These are phyloP conservation scores for Phylloscopus trochilus DNA, from an alignment of 2,113 vertebrate species.

Conservation along the genomic window DNA sequence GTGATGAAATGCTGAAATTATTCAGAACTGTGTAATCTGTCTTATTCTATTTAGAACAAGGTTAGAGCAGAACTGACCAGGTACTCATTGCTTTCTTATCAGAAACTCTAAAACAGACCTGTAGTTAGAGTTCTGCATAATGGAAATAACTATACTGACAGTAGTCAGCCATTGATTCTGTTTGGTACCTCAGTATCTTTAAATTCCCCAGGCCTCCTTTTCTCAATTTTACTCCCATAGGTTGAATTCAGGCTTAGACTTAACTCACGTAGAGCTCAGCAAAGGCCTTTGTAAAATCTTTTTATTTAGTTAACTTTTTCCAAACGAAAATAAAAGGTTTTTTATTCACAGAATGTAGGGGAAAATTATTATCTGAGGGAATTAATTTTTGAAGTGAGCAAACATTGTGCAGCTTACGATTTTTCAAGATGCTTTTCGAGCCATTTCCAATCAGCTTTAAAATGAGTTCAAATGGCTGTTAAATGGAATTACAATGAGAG, in stretches of 20 bases:
- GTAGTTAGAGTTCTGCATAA: background rate
- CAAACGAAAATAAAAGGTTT: conserved; percentile 29
- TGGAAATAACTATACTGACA: background rate
- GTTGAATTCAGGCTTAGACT: background rate
- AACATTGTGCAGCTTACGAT: background rate
- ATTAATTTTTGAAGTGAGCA: conserved; percentile 32
- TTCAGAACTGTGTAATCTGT: background rate
- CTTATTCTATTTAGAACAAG: background rate
- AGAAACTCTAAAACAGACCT: background rate
- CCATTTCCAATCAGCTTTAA: background rate
- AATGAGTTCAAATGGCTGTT: background rate
- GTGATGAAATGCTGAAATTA: background rate
- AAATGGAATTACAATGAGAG: background rate
- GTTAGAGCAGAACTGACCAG: background rate
- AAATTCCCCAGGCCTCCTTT: background rate
- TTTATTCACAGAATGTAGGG: conserved; percentile 39
- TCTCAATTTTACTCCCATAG: background rate
- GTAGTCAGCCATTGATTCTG: background rate
- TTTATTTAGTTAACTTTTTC: conserved; percentile 48
- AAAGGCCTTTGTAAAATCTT: conserved; percentile 24
- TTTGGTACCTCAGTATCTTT: background rate
- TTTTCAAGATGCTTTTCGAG: background rate
- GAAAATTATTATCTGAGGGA: conserved; percentile 2
- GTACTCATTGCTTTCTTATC: background rate
- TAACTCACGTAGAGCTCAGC: background rate